Percentiles rank a stretch among this genome's conserved stretches.
Conservation (phyloP, 2,797 vertebrate species). For the Arnoldichthys spilopterus region DNA sequence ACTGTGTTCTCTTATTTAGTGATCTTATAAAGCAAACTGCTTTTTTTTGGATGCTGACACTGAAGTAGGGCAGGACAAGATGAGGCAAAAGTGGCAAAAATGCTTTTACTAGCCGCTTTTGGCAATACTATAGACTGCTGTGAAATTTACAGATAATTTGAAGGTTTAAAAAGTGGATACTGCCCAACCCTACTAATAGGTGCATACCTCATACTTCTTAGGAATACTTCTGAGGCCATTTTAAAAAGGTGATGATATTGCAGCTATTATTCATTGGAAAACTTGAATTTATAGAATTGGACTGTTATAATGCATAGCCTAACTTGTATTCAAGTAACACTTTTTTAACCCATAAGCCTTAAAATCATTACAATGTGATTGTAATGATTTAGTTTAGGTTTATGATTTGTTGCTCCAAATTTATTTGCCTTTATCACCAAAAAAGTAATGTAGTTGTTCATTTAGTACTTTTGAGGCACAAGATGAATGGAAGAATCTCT, state of each 20-base stretch:
- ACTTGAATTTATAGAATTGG: slow-evolving; percentile 60
- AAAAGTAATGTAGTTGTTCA: slow-evolving; percentile 13
- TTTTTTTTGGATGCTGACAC: too few species aligned
- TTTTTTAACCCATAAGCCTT: slow-evolving; percentile 75
- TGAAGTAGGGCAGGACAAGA: too few species aligned
- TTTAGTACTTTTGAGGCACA: slow-evolving; percentile 19
- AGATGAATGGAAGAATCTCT: background rate
- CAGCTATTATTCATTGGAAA: slow-evolving; percentile 48
- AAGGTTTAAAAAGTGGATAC: too few species aligned
- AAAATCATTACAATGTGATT: slow-evolving; percentile 63
- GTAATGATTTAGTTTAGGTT: slow-evolving; percentile 55
- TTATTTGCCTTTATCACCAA: slow-evolving; percentile 45
- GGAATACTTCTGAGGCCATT: slow-evolving; percentile 30
- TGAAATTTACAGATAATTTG: too few species aligned
- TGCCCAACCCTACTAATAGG: background rate
- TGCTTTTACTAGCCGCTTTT: too few species aligned
- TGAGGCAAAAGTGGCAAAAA: too few species aligned
- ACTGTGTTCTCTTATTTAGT: too few species aligned
- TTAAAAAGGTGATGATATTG: slow-evolving; percentile 21
- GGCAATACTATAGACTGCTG: too few species aligned
- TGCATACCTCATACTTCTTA: slow-evolving; percentile 16
- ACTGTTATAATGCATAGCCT: slow-evolving; percentile 64
- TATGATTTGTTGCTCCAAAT: slow-evolving; percentile 54
- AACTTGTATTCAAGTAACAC: slow-evolving; percentile 44
- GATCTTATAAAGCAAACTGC: too few species aligned